These are phyloP conservation scores for Chloropsis hardwickii DNA, from an alignment of 2,113 vertebrate genomes.

Conservation along the genomic window DNA sequence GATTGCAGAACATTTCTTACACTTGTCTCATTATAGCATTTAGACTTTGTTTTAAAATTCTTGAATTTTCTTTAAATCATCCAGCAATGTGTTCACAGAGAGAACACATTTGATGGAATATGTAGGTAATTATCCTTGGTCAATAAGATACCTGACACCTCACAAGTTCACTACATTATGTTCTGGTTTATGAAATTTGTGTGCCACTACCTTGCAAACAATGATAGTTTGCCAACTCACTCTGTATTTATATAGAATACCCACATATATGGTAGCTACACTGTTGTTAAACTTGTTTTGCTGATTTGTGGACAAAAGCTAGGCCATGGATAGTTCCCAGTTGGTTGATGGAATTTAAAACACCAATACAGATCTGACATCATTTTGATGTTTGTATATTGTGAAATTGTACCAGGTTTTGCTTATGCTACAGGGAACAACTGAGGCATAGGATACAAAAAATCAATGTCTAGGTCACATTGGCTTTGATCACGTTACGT, in stretches of 20 bases:
- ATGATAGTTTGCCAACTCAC: constrained; percentile 19
- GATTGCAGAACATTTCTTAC: constrained; percentile 41
- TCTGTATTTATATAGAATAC: constrained; percentile 49
- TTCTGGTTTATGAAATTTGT: background rate
- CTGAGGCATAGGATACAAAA: constrained; percentile 39
- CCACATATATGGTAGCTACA: constrained; percentile 63
- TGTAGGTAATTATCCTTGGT: background rate
- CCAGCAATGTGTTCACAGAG: background rate
- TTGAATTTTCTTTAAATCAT: background rate
- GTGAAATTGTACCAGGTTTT: constrained; percentile 31
- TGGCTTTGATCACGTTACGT: constrained; percentile 60
- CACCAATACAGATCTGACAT: background rate
- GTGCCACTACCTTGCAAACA: constrained; percentile 39
- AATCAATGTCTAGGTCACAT: constrained; percentile 51
- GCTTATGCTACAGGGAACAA: constrained; percentile 41
- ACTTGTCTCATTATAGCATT: background rate
- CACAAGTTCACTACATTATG: background rate
- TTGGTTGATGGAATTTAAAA: background rate
- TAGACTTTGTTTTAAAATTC: background rate
- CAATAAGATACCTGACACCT: background rate
- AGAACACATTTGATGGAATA: background rate
- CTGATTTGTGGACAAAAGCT: constrained; percentile 45
- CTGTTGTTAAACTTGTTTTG: constrained; percentile 61
- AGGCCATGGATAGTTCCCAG: constrained; percentile 29
- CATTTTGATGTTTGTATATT: constrained; percentile 15